These are phyloP conservation scores for Euzophera pinguis DNA, from an alignment of 2,888 invertebrate species.

Conservation along the genomic window DNA sequence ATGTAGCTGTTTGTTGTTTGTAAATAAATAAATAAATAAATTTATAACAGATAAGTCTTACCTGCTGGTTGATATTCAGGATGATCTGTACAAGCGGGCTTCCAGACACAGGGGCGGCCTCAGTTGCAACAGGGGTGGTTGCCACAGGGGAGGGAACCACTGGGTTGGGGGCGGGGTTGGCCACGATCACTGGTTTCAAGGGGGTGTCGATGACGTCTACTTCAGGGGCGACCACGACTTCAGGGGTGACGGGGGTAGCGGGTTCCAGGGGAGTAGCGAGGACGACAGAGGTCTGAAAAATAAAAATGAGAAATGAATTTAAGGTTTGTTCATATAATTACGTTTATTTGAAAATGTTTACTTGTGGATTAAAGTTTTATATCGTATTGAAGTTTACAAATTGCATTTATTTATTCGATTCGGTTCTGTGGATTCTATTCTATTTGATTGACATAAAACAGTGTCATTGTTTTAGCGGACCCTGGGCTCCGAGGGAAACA, in stretches of 20 bases:
- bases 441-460: too few relatives aligned
- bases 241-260: conserved; percentile 17
- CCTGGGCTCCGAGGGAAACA: too few relatives aligned
- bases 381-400: too few relatives aligned
- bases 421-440: too few relatives aligned
- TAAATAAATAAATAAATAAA: too few relatives aligned
- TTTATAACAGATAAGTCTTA: conserved; percentile 17
- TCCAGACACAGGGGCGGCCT: conserved; percentile 24
- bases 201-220: not conserved
- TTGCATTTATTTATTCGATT: too few relatives aligned
- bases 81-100: conserved; percentile 53
- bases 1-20: too few relatives aligned
- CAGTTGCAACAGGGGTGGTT: conserved; percentile 21
- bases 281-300: conserved; percentile 31
- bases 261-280: conserved; percentile 33
- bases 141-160: conserved; percentile 16
- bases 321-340: too few relatives aligned
- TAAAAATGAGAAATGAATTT: not conserved
- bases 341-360: too few relatives aligned
- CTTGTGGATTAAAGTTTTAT: too few relatives aligned
- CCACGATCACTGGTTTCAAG: conserved; percentile 15
- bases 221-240: not conserved
- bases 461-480: too few relatives aligned
- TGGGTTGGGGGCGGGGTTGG: not conserved
- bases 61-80: conserved; percentile 39